A percentile compares a stretch with the other conserved stretches of the same genome.
Conservation (phyloP, 2,888 invertebrate species). For the Leptinotarsa haldemani region DNA sequence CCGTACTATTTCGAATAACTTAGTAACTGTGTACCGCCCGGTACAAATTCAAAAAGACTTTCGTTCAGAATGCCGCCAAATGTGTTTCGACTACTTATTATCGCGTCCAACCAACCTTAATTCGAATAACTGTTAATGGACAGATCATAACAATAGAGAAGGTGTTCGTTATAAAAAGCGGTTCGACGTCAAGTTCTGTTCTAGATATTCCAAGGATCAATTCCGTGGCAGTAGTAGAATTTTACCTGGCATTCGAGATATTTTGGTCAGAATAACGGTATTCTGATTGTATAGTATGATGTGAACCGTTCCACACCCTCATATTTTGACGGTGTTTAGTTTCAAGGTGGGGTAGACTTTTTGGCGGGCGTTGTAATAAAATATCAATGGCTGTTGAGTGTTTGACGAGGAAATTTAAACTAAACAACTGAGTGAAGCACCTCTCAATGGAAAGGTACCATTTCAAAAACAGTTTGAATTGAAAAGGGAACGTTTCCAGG, state of each 20-base stretch:
- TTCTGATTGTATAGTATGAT: background rate
- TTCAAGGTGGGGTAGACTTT: conserved; percentile 1
- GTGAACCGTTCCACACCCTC: background rate
- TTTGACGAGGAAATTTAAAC: too few relatives aligned
- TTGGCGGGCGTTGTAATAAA: background rate
- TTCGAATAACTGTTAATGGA: conserved; percentile 26
- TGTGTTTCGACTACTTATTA: conserved; percentile 8
- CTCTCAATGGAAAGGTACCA: too few relatives aligned
- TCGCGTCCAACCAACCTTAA: conserved; percentile 11
- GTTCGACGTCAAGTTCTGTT: conserved; percentile 9
- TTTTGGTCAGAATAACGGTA: conserved; percentile 19
- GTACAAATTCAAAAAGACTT: background rate
- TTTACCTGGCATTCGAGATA: conserved; percentile 23
- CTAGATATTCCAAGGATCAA: conserved; percentile 17
- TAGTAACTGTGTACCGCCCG: background rate
- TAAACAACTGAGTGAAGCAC: too few relatives aligned
- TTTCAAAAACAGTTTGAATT: too few relatives aligned
- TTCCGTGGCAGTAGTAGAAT: conserved; percentile 20
- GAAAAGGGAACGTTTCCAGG: too few relatives aligned
- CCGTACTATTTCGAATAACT: too few relatives aligned
- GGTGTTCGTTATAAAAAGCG: conserved; percentile 21
- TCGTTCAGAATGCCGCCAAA: background rate
- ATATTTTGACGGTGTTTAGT: background rate
- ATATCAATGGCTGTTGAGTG: too few relatives aligned
- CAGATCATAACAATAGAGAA: conserved; percentile 24